Conservation (phyloP, 2,888 invertebrate species). For the Diaperis boleti region DNA sequence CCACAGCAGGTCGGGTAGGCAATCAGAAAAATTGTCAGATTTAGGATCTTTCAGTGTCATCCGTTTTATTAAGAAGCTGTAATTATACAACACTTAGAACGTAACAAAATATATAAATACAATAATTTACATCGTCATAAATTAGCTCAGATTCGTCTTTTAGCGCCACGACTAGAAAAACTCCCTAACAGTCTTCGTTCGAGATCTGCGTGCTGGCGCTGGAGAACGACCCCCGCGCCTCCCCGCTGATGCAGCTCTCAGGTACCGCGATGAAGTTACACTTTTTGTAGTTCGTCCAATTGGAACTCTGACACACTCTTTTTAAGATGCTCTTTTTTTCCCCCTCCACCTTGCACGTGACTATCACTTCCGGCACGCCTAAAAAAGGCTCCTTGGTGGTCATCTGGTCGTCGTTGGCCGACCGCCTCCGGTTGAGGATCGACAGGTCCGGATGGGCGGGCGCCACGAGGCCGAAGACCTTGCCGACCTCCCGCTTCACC, state of each 20-base stretch:
- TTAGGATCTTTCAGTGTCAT: neutral
- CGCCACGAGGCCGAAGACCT: conserved; percentile 63
- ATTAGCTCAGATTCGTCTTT: neutral
- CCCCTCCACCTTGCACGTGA: conserved; percentile 59
- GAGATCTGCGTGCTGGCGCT: conserved; percentile 66
- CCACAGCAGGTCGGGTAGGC: too few relatives aligned
- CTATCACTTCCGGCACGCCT: conserved; percentile 59
- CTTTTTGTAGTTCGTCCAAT: conserved; percentile 60
- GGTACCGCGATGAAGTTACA: conserved; percentile 64
- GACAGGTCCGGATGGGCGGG: conserved; percentile 9
- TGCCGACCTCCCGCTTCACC: conserved; percentile 71
- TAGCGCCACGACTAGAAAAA: conserved; percentile 29
- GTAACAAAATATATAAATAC: conserved; percentile 19
- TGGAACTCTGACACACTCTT: conserved; percentile 60
- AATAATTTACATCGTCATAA: conserved; percentile 33
- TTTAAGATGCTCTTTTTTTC: conserved; percentile 64
- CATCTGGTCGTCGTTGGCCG: conserved; percentile 16
- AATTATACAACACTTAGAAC: conserved; percentile 5
- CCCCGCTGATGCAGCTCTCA: conserved; percentile 61
- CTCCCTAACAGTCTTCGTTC: conserved; percentile 57
- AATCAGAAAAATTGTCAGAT: too few relatives aligned
- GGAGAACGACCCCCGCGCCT: conserved; percentile 64
- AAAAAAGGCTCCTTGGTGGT: conserved; percentile 46
- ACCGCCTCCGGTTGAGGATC: conserved; percentile 15
- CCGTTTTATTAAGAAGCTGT: conserved; percentile 3